Evolutionary conservation across 1,140 invertebrate genomes (phyloP).

Genomic region (Coptotermes formosanus): DNA sequence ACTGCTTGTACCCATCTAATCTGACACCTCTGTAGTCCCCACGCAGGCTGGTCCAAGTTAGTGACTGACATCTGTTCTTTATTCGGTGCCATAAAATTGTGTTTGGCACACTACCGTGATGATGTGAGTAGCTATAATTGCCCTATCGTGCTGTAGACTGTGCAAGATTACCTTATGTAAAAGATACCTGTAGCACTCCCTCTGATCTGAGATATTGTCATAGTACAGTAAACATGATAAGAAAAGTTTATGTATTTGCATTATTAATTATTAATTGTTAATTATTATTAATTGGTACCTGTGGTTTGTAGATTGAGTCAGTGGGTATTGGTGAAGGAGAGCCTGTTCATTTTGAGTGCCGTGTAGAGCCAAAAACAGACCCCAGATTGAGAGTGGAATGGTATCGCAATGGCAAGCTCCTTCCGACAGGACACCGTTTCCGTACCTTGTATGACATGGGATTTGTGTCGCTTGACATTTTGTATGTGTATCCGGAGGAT

Average conservation of each 20-base stretch:
- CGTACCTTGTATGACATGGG: conserved; percentile 92
- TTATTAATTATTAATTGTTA: conserved; percentile 17
- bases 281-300: neutral
- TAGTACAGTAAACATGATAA: no score
- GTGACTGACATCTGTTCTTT: no score
- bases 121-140: no score
- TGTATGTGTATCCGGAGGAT: conserved; percentile 90
- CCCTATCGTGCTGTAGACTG: no score
- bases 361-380: conserved; percentile 93
- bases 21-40: no score
- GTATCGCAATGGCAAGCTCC: conserved; percentile 86
- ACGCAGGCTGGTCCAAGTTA: no score
- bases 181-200: no score
- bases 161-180: no score
- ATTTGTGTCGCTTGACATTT: conserved; percentile 89
- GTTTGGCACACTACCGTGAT: no score
- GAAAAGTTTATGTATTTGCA: conserved; percentile 19
- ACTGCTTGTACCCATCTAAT: no score
- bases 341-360: conserved; percentile 90
- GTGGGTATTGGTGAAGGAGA: conserved; percentile 84
- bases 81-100: no score
- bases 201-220: no score
- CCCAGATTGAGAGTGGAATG: conserved; percentile 88
- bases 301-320: conserved; percentile 62
- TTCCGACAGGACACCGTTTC: conserved; percentile 88